A percentile compares a stretch with the other conserved stretches of the same genome.
Conservation (phyloP, 2,888 invertebrate genomes). For the Papilio gigon region DNA sequence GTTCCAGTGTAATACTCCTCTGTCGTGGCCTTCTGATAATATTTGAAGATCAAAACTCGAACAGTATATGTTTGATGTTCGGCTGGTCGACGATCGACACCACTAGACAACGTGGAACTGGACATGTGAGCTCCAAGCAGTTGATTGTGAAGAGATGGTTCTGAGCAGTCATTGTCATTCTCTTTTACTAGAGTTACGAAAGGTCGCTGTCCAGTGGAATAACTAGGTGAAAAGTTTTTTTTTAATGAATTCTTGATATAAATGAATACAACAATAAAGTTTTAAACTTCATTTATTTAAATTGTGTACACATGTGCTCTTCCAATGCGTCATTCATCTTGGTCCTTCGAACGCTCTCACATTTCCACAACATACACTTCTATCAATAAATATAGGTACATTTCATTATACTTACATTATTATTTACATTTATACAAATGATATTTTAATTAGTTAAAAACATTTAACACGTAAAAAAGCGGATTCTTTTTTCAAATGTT, state of each 20-base stretch:
- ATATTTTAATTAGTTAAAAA: constrained; percentile 30
- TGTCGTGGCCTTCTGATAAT: too few relatives aligned
- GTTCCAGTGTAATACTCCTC: too few relatives aligned
- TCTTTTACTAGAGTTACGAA: too few relatives aligned
- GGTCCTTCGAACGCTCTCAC: constrained; percentile 32
- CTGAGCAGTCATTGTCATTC: too few relatives aligned
- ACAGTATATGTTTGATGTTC: too few relatives aligned
- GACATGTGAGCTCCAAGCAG: too few relatives aligned
- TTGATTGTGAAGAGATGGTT: too few relatives aligned
- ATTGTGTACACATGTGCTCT: constrained; percentile 29
- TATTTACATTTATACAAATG: constrained; percentile 51
- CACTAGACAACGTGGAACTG: too few relatives aligned
- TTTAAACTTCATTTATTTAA: constrained; percentile 40
- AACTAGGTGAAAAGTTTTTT: too few relatives aligned
- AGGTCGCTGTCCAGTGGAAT: too few relatives aligned
- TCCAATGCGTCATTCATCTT: constrained; percentile 28
- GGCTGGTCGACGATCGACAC: too few relatives aligned
- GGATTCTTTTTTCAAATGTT: constrained; percentile 1
- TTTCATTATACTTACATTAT: constrained; percentile 28
- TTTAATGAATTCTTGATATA: neutral
- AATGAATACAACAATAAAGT: constrained; percentile 2
- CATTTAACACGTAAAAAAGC: constrained; percentile 37
- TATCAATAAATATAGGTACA: constrained; percentile 35
- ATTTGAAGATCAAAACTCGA: too few relatives aligned
- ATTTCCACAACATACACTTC: constrained; percentile 30